Percentiles rank a stretch among this genome's conserved stretches.
Evolutionary conservation across 2,113 vertebrate species (phyloP).

Genomic region (Nothoprocta perdicaria): DNA sequence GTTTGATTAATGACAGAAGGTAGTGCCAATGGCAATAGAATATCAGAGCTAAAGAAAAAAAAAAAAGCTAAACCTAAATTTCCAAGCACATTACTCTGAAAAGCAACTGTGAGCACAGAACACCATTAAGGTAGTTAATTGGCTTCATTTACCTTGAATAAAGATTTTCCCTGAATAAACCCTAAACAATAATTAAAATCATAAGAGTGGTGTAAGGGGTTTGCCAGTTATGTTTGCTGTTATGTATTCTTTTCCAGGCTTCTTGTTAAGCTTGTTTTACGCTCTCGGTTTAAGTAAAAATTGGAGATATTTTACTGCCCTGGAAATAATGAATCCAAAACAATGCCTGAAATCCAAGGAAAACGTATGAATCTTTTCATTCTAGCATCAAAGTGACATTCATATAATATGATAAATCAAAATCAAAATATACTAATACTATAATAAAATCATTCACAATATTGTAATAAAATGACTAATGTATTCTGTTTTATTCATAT

Average conservation of each 20-base stretch:
- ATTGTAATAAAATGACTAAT: not conserved
- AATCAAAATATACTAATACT: not conserved
- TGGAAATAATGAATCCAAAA: not conserved
- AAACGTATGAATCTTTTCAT: not conserved
- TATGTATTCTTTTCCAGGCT: not conserved
- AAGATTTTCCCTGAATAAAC: rapidly evolving
- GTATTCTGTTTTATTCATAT: not conserved
- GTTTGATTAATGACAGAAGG: not conserved
- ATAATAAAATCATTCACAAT: not conserved
- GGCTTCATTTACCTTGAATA: not conserved
- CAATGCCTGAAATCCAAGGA: not conserved
- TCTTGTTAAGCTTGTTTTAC: not conserved
- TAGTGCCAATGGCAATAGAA: not conserved
- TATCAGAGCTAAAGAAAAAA: not conserved
- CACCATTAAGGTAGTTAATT: not conserved
- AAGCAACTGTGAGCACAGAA: not conserved
- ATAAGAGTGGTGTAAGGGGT: rapidly evolving
- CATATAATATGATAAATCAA: no score
- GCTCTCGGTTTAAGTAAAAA: not conserved
- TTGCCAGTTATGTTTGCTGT: not conserved
- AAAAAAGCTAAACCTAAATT: rapidly evolving
- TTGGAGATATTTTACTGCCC: not conserved
- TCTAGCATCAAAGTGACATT: not conserved
- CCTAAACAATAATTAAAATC: not conserved
- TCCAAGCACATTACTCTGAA: not conserved